A percentile compares a stretch with the other conserved stretches of the same genome.
phyloP scores from a whole-genome alignment of 2,888 invertebrate species.

The Hyppa rectilinea region DNA sequence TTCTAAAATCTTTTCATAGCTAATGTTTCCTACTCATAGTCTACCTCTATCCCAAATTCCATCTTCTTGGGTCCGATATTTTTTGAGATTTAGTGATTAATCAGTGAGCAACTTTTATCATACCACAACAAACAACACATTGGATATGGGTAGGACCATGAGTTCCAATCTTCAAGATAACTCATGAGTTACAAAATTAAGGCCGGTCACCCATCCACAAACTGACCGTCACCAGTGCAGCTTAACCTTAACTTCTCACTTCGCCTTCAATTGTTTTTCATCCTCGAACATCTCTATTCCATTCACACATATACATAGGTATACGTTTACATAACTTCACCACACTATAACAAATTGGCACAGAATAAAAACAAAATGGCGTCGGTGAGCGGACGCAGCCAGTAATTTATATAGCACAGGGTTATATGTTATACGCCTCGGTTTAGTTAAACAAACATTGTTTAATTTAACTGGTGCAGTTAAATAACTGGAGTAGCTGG shows the following conservation, averaged over 20 bases:
- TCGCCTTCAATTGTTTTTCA: background rate
- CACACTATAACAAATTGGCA: conserved; percentile 35
- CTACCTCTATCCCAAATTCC: too few species aligned
- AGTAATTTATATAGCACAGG: conserved; percentile 49
- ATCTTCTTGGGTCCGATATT: too few species aligned
- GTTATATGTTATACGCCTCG: conserved; percentile 52
- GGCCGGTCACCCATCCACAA: background rate
- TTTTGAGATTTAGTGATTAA: too few species aligned
- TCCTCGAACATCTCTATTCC: background rate
- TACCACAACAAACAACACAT: too few species aligned
- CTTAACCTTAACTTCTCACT: background rate
- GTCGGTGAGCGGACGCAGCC: conserved; percentile 8
- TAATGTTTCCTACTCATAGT: too few species aligned
- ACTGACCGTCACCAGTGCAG: background rate
- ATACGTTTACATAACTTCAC: conserved; percentile 27
- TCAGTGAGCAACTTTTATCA: too few species aligned
- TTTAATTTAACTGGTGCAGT: conserved; percentile 55
- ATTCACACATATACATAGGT: background rate
- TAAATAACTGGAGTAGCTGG: conserved; percentile 36
- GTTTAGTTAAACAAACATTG: conserved; percentile 60
- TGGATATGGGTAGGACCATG: too few species aligned
- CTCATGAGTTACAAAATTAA: background rate
- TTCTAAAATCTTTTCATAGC: too few species aligned
- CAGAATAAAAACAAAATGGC: conserved; percentile 44
- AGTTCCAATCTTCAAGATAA: background rate